Base-by-base conservation (phyloP, 2,797 vertebrate genomes). In the Smutsia gigantea region DNA sequence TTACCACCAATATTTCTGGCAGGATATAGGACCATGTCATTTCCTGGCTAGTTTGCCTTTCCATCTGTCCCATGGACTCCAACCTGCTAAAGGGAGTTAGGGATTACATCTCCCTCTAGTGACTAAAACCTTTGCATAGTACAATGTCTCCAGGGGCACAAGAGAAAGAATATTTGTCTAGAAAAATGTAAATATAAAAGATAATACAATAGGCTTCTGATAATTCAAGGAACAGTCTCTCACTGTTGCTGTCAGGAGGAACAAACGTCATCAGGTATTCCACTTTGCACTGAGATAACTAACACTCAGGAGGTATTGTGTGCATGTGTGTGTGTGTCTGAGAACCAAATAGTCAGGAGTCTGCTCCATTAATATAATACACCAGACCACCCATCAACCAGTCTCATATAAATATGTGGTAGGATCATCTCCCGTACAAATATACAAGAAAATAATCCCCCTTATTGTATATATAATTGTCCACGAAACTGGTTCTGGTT, bases 61-160 rank as follows among this genome's bases (percentile, higher is more conserved):
- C 83, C 57, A 83, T 87, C 84, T 96, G 78, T 46, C 84, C 75
- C 55, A 49, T 37, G 64, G 69, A 87, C 31, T 51, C 66, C 12
- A 34, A 66, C 39, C 14, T 19, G n/a, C 19, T 78, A 51, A 86
- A 53, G 64, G 39, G 79, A 90, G 25, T 42, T 87, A 94, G 78
- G 90, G 96, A 94, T 92, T 93, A 96, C 66, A 90, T 93, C 96
- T 97, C 96, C 95, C 94, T 97, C 97, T 95, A 97, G 94, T 95
- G 96, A 97, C 85, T 63, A 64, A 92, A 90, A 86, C 15, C 34
- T 94, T 87, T 61, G n/a, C 27, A 75, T 61, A 55, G 6, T 39
- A 1, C n/a, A 69, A 71, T 59, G 31, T 61, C 39, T 88, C 19
- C 17, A 25, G 19, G 49, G 39, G 29, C 51, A 83, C 13, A 77